phyloP scores from a whole-genome alignment of 2,113 vertebrate genomes.

The Menidia beryllina region DNA sequence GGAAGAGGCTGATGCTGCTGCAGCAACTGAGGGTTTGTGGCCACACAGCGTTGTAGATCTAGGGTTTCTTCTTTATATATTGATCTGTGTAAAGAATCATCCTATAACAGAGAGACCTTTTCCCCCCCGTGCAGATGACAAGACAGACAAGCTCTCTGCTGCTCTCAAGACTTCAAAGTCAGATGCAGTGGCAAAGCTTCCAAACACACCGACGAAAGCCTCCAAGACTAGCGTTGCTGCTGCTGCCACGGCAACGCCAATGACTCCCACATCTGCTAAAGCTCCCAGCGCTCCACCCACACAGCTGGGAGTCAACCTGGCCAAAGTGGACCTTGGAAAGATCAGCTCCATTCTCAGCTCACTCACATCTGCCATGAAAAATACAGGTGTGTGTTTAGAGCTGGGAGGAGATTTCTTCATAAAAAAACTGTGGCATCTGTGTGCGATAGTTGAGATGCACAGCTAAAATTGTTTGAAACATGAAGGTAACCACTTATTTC shows the following conservation, averaged over 20 bases:
- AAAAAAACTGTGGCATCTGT: neutral
- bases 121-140: conserved; percentile 83
- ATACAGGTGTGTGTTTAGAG: conserved; percentile 88
- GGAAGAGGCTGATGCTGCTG: conserved; percentile 80
- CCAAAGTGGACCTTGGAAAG: conserved; percentile 97
- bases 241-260: conserved; percentile 55
- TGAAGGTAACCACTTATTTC: neutral
- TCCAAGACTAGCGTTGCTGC: conserved; percentile 51
- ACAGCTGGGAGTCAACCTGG: conserved; percentile 89
- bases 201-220: conserved; percentile 43
- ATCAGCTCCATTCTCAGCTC: conserved; percentile 98
- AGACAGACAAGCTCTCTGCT: conserved; percentile 83
- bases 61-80: neutral
- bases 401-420: neutral
- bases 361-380: conserved; percentile 96
- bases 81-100: neutral
- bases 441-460: no score
- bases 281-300: conserved; percentile 60
- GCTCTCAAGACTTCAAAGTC: conserved; percentile 70
- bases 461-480: no score
- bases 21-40: conserved; percentile 80
- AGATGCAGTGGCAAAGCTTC: conserved; percentile 56
- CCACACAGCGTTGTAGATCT: neutral
- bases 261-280: conserved; percentile 61
- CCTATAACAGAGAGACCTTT: neutral